Conservation (phyloP, 1,140 invertebrate genomes). For the Drosophila nasuta region DNA sequence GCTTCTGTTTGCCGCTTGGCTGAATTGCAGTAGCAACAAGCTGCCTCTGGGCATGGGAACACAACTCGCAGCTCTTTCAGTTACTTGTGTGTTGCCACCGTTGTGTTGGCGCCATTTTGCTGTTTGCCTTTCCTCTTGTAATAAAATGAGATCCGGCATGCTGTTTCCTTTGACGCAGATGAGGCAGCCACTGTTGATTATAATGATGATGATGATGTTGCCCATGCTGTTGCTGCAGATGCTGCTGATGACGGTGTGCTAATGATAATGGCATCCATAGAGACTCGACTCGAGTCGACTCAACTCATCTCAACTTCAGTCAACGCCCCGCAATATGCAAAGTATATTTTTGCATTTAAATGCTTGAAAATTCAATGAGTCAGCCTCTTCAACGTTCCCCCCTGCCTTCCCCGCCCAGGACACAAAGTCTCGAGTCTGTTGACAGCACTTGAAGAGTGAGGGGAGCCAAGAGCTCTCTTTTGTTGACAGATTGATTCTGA, state of each 20-base stretch:
- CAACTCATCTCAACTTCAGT: neutral
- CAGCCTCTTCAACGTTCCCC: neutral
- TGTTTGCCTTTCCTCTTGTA: constrained; percentile 81
- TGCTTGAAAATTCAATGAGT: constrained; percentile 63
- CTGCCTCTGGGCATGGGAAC: constrained; percentile 28
- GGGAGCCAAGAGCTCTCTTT: constrained; percentile 35
- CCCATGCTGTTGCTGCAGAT: constrained; percentile 10
- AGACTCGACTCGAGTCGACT: neutral
- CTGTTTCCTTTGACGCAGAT: constrained; percentile 50
- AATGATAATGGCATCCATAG: constrained; percentile 64
- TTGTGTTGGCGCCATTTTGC: constrained; percentile 80
- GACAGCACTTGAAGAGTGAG: constrained; percentile 52
- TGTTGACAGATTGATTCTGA: constrained; percentile 83
- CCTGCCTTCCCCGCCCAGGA: neutral
- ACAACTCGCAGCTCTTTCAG: neutral
- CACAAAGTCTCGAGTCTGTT: constrained; percentile 26
- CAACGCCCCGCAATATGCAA: constrained; percentile 10
- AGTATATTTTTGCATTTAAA: constrained; percentile 68
- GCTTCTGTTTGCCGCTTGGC: constrained; percentile 51
- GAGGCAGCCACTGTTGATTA: constrained; percentile 5
- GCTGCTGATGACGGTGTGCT: constrained; percentile 42
- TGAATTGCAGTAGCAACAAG: constrained; percentile 57
- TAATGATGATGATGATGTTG: constrained; percentile 1
- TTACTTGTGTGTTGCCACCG: constrained; percentile 5
- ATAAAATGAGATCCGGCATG: constrained; percentile 78